phyloP scores from a whole-genome alignment of 2,113 vertebrate genomes.

The Sebastes schlegelii region DNA sequence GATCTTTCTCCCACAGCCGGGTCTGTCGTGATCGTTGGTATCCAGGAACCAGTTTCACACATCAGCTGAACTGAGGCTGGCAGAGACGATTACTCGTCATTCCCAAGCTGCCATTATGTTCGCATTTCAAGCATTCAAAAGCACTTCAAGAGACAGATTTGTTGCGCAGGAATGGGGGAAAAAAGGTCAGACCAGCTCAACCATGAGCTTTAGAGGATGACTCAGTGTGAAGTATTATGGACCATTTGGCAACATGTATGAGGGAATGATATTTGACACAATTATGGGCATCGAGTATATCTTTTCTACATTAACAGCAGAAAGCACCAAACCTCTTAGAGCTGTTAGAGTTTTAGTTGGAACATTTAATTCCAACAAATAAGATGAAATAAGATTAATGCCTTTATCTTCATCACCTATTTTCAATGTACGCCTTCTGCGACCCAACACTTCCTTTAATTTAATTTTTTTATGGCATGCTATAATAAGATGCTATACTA shows the following conservation, averaged over 20 bases:
- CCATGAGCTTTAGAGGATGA: neutral
- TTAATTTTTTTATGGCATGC: too few relatives aligned
- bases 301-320: neutral
- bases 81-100: neutral
- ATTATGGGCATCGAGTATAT: neutral
- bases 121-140: neutral
- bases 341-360: too few relatives aligned
- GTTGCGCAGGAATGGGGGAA: neutral
- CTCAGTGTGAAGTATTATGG: slow-evolving; percentile 1
- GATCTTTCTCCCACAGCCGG: neutral
- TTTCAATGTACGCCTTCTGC: too few relatives aligned
- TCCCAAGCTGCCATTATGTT: neutral
- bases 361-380: too few relatives aligned
- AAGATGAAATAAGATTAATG: too few relatives aligned
- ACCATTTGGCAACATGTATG: neutral
- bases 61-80: slow-evolving; percentile 9
- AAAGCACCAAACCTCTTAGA: neutral
- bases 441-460: too few relatives aligned
- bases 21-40: neutral
- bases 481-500: too few relatives aligned
- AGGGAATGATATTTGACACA: slow-evolving; percentile 2
- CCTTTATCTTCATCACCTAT: too few relatives aligned
- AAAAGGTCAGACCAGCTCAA: neutral
- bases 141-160: neutral
- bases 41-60: slow-evolving; percentile 17